Evolutionary conservation across 2,888 invertebrate species (phyloP), one percentile per base, ranked within the genome.

Genomic region (Polylopha cassiicola): DNA sequence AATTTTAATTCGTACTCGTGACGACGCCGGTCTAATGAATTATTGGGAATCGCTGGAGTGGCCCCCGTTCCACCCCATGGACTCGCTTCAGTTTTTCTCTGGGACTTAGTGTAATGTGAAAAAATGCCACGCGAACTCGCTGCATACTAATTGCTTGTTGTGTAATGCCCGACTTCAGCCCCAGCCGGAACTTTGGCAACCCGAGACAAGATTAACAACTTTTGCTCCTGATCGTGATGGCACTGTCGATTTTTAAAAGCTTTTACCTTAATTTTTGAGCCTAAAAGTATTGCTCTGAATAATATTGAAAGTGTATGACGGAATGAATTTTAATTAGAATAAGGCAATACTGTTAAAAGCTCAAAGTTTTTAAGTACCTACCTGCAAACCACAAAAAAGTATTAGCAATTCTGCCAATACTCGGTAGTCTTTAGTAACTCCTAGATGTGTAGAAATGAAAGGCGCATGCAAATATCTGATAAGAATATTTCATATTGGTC

Each of bases 141-240:
- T 73, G 85, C 79, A 84, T 85, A 84, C 85, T 84, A 84, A 85
- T 85, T 81, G 69, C 67, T 76, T 82, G 82, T 84, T 82, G 82
- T 82, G 73, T 72, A 65, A 69, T 66, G 70, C 70, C 65, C 70
- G 73, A 71, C 71, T n/a, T n/a, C n/a, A n/a, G 69, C 62, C 64
- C 65, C 63, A 66, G n/a, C 63, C 65, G 68, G 64, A 75, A 76
- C 72, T 76, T 75, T 42, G 61, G 63, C 59, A 58, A 62, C 58
- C 61, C 63, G 61, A 63, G 73, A 72, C 72, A 73, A 78, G 78
- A 84, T 84, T 82, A 78, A 70, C 71, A 80, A 81, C 75, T 81
- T 79, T 73, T 64, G 65, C 66, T 72, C 68, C 66, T 70, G 74
- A 77, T 78, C 76, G 75, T 79, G 78, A 77, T 71, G 76, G 73